Evolutionary conservation across 2,888 invertebrate species (phyloP).

Genomic region (Hydropsyche betteni): DNA sequence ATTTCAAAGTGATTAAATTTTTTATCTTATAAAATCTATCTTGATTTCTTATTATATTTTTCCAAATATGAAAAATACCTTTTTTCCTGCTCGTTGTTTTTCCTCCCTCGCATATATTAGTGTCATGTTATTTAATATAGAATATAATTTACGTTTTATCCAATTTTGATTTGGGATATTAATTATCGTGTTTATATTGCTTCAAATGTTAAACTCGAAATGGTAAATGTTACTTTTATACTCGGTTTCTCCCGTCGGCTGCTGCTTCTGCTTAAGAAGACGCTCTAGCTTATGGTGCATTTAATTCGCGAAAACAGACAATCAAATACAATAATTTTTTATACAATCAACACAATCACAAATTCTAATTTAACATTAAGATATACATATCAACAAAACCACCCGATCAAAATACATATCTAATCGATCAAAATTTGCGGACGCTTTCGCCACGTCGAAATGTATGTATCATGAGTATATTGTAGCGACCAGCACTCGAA

Average conservation of each 20-base stretch:
- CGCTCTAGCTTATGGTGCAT: conserved; percentile 39
- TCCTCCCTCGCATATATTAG: conserved; percentile 13
- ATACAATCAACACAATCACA: no score
- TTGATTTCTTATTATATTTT: conserved; percentile 3
- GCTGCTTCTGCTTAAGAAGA: conserved; percentile 46
- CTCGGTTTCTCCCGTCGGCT: conserved; percentile 50
- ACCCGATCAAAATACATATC: no score
- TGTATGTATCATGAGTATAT: not conserved
- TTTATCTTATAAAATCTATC: not conserved
- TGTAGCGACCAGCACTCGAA: not conserved
- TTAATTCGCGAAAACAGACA: not conserved
- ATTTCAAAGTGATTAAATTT: not conserved
- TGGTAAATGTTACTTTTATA: conserved; percentile 50
- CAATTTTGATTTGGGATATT: not conserved
- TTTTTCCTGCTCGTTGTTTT: conserved; percentile 17
- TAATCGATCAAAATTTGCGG: conserved; percentile 21
- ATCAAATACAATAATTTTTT: no score
- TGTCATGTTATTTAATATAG: conserved; percentile 23
- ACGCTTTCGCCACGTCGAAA: not conserved
- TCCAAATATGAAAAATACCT: not conserved
- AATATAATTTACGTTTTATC: not conserved
- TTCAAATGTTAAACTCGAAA: conserved; percentile 1
- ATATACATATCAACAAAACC: no score
- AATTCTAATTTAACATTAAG: no score
- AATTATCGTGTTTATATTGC: not conserved